Percentiles rank a stretch among this genome's conserved stretches.
Evolutionary conservation across 64 coral and sea anemone genomes (phyloP).

Genomic region (Exaiptasia diaphana): DNA sequence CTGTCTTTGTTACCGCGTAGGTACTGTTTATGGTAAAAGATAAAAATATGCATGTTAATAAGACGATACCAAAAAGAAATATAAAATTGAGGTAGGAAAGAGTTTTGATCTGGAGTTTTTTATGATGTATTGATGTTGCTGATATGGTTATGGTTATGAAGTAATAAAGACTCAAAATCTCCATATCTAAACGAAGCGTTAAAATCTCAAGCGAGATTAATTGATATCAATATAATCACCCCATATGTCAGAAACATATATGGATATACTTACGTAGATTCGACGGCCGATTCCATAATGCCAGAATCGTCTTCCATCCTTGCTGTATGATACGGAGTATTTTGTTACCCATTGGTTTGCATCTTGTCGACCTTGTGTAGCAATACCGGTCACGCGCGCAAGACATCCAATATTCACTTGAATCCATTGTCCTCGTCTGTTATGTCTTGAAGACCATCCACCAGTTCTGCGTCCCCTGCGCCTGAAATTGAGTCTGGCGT

Average conservation of each 20-base stretch:
- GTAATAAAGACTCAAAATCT: no score
- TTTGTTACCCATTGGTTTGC: slow-evolving; percentile 9
- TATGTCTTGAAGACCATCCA: not conserved
- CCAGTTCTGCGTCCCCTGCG: not conserved
- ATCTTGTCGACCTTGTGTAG: slow-evolving; percentile 16
- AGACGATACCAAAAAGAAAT: no score
- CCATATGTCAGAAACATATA: no score
- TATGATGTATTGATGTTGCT: no score
- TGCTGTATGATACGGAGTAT: not conserved
- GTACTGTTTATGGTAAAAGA: not conserved
- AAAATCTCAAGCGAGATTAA: no score
- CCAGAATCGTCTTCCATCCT: not conserved
- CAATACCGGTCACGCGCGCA: slow-evolving; percentile 6
- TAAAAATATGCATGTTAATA: no score
- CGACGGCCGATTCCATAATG: not conserved
- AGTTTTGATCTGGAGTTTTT: no score
- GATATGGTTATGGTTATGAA: no score
- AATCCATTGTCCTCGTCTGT: not conserved
- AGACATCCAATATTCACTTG: not conserved
- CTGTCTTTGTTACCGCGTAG: slow-evolving; percentile 31
- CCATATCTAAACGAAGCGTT: no score
- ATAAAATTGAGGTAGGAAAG: no score
- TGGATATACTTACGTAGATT: not conserved
- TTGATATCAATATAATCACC: no score
- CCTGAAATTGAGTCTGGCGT: not conserved